Base-by-base conservation (phyloP, 2,797 vertebrate genomes). In the Myotis findleyi region DNA sequence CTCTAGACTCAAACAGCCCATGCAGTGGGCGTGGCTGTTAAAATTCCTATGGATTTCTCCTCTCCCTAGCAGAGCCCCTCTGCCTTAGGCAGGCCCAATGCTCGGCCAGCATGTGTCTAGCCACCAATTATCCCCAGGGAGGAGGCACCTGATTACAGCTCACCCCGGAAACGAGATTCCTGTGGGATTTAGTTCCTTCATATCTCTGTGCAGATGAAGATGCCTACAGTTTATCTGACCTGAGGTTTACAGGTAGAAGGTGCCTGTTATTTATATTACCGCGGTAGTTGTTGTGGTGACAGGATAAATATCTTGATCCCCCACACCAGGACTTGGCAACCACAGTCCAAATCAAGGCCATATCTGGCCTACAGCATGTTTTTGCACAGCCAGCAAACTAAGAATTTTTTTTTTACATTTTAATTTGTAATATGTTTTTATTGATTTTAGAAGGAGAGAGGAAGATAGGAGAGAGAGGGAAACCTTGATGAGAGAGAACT, bases 261-360 rank as follows among this genome's bases (percentile, higher is more conserved):
- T 66, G 11, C 11, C 38, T 49, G 6, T 49, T 27, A 21, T 23
- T 73, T 66, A 47, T 59, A 18, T 36, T 44, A 21, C 14, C 62
- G 0, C 11, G 69, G 6, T 17, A 7, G 3, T n/a, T 62, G 2
- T 36, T 44, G 1, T 1, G 3, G 27, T 23, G 69, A 20, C 33
- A 41, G 27, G 7, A 27, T 59, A 16, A 77, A 44, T 14, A 4
- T 36, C 27, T 8, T 3, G 21, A 68, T 21, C 25, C 66, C 33
- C 20, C 9, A 30, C 7, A 18, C n/a, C 38, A 69, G 17, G 16
- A 69, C 21, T 1, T 73, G 55, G 33, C 2, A 80, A 51, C 11
- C n/a, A 30, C 3, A 59, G 38, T 36, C 27, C 38, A 57, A 49
- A n/a, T 1, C 21, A 20, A 25, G 16, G 49, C n/a, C 30, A 14